Conservation (phyloP, 2,888 invertebrate species). For the Nemapogon koenigi region DNA sequence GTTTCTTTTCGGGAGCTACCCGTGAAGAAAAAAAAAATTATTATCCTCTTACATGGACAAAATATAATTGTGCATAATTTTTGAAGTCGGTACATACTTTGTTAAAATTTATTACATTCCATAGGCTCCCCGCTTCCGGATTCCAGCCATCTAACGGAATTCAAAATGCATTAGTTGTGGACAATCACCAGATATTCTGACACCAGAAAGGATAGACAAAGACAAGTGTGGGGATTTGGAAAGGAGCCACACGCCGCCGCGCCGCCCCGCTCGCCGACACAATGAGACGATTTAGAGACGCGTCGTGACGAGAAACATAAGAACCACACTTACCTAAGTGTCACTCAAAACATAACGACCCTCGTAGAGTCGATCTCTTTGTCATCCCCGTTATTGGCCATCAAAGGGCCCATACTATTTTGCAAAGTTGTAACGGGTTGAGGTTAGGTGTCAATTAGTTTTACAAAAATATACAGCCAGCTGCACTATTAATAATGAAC, state of each 20-base stretch:
- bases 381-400: background rate
- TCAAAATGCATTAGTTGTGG: slow-evolving; percentile 7
- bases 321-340: slow-evolving; percentile 5
- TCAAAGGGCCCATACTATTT: no score
- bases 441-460: no score
- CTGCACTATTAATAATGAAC: no score
- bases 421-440: no score
- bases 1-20: no score
- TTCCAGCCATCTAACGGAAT: slow-evolving; percentile 3
- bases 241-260: slow-evolving; percentile 13
- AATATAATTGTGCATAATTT: no score
- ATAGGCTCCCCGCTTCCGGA: no score
- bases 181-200: slow-evolving; percentile 9
- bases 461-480: no score
- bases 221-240: slow-evolving; percentile 13
- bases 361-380: slow-evolving; percentile 2
- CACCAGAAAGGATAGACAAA: slow-evolving; percentile 4
- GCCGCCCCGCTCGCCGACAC: slow-evolving; percentile 7
- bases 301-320: slow-evolving; percentile 13
- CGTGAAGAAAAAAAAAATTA: no score
- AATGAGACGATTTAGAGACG: slow-evolving; percentile 13
- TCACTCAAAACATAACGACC: slow-evolving; percentile 6
- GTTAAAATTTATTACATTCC: no score
- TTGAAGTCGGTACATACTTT: no score
- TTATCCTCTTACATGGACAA: no score